Evolutionary conservation across 2,888 invertebrate genomes (phyloP).

Genomic region (Danaus chrysippus): DNA sequence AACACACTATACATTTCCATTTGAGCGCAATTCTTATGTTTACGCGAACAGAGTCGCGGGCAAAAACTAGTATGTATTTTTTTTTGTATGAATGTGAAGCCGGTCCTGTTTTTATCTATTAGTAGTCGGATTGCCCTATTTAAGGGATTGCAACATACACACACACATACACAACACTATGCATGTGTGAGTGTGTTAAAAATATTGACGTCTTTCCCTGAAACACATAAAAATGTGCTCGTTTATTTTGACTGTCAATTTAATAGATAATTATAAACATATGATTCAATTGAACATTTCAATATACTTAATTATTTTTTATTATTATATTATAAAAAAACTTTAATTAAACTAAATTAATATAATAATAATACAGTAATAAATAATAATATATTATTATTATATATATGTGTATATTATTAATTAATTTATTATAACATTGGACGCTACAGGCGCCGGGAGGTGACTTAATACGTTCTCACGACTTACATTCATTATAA

Average conservation of each 20-base stretch:
- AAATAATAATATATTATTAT: no score
- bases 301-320: no score
- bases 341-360: no score
- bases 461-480: slow-evolving; percentile 14
- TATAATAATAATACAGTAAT: no score
- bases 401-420: no score
- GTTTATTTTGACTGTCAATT: slow-evolving; percentile 4
- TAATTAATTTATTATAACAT: no score
- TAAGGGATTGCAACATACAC: slow-evolving; percentile 77
- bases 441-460: background rate
- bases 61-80: background rate
- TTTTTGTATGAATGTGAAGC: slow-evolving; percentile 16
- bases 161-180: slow-evolving; percentile 40
- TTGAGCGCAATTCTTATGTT: no score
- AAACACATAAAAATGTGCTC: slow-evolving; percentile 20
- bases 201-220: slow-evolving; percentile 30
- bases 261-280: slow-evolving; percentile 5
- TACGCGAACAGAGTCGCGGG: no score
- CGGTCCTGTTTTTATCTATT: slow-evolving; percentile 73
- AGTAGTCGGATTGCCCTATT: slow-evolving; percentile 71
- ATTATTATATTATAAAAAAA: no score
- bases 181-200: slow-evolving; percentile 32
- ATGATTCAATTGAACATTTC: no score
- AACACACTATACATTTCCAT: no score
- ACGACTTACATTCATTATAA: slow-evolving; percentile 11